Conservation (phyloP, 2,888 invertebrate genomes). For the Perizoma flavofasciatum region DNA sequence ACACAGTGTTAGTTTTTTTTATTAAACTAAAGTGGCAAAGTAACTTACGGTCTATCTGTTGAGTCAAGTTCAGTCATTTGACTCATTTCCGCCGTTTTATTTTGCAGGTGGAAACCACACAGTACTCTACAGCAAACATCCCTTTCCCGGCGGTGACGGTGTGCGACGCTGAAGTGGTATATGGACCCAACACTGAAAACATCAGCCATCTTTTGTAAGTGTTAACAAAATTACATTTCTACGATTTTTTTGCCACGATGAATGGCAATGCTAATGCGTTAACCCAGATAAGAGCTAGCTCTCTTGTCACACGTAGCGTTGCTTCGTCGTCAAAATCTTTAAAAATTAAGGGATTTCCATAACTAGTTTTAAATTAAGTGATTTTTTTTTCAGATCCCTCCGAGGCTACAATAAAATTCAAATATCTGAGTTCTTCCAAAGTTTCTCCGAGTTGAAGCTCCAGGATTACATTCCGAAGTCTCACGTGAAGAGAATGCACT, state of each 20-base stretch:
- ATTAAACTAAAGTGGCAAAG: background rate
- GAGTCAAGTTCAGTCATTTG: no score
- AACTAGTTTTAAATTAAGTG: background rate
- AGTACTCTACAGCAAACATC: constrained; percentile 59
- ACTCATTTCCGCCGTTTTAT: no score
- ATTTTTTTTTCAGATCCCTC: constrained; percentile 43
- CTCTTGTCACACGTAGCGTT: no score
- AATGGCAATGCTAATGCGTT: no score
- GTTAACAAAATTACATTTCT: background rate
- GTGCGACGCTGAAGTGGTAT: constrained; percentile 59
- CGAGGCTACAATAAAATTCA: constrained; percentile 57
- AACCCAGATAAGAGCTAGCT: no score
- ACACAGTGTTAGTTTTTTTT: no score
- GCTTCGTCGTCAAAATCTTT: no score
- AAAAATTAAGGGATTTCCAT: no score
- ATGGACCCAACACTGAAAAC: constrained; percentile 56
- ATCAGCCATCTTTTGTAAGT: constrained; percentile 68
- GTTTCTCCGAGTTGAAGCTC: constrained; percentile 49
- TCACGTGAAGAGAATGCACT: constrained; percentile 62
- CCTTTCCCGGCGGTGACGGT: constrained; percentile 65
- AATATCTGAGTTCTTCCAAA: constrained; percentile 59
- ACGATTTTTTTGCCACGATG: background rate
- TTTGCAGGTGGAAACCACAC: constrained; percentile 70
- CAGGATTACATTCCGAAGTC: constrained; percentile 45
- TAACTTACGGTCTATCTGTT: no score